Base-by-base conservation (phyloP, 1,140 invertebrate genomes). In the Dinothrombium tinctorium region DNA sequence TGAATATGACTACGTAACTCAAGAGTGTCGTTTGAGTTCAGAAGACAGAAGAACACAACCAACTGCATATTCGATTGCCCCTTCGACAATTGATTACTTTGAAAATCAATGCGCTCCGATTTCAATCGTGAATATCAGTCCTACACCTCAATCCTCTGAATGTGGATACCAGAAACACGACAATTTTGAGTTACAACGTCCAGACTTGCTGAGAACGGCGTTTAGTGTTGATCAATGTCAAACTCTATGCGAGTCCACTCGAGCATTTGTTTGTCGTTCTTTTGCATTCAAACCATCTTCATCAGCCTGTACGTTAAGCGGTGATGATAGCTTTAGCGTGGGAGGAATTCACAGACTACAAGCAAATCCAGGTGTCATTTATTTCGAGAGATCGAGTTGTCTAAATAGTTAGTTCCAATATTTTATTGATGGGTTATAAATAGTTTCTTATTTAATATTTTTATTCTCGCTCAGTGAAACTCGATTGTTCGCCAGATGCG, bases 301-400 rank as follows among this genome's bases (percentile, higher is more conserved):
- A 7, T 28, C 45, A 7, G 40, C 40, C 9, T 53, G 52, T 43
- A 46, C 38, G 23, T 29, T 53, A 17, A 51, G 44, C 21, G 44
- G 45, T 2, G 52, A 53, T 31, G 51, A 53, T 33, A 45, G 48
- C 3, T 32, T 38, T 6, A 45, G 40, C 24, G 33, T 46, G 3
- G 31, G 36, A 4, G 51, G 52, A 22, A 25, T 38, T 15, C 39
- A 58, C 31, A 51, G 58, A 1, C 44, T 69, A 3, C 33, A 55
- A 1, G 41, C 49, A 3, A 37, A 42, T 25, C 42, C 53, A 0
- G 60, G 63, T 25, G 56, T 56, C 0, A 48, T 56, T 22, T 69
- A 66, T 47, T 59, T 54, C 39, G 65, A 69, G 49, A 54, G 58
- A 37, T 56, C 64, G 12, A 57, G 62, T 4, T 69, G 67, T 45